These are phyloP conservation scores for Caenorhabditis sulstoni DNA, from an alignment of 2,888 invertebrate genomes.

Conservation along the genomic window DNA sequence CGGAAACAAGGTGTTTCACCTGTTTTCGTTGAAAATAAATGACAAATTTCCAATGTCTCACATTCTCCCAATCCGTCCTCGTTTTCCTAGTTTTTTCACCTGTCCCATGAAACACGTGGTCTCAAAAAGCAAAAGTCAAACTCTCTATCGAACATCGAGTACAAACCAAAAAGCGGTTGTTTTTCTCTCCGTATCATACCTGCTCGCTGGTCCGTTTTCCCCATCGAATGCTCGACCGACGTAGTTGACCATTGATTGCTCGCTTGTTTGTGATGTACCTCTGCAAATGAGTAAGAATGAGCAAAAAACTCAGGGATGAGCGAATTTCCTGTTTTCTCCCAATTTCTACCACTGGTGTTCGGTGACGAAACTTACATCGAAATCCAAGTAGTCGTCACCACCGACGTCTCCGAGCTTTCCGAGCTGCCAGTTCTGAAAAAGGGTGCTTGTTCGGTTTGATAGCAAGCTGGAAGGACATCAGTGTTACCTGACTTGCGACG, in stretches of 20 bases:
- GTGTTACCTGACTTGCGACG: conserved; percentile 27
- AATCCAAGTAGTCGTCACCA: conserved; percentile 12
- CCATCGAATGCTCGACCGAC: conserved; percentile 56
- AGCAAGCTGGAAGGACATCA: too few species aligned
- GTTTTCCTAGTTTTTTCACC: background rate
- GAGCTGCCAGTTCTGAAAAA: conserved; percentile 22
- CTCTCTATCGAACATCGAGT: background rate
- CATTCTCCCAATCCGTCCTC: background rate
- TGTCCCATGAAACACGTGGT: background rate
- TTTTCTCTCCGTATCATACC: background rate
- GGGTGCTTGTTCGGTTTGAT: too few species aligned
- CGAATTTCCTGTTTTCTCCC: conserved; percentile 10
- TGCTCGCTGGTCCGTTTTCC: conserved; percentile 38
- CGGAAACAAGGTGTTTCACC: background rate
- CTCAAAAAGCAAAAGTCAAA: background rate
- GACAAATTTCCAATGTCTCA: conserved; percentile 2
- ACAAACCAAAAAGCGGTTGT: conserved; percentile 21
- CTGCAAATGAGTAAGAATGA: conserved; percentile 15
- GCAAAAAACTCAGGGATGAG: background rate
- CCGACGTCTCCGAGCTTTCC: conserved; percentile 12
- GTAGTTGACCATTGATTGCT: conserved; percentile 48
- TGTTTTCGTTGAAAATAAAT: background rate
- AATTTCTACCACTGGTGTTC: background rate
- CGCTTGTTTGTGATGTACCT: conserved; percentile 50
- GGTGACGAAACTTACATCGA: conserved; percentile 25